Evolutionary conservation across 2,888 invertebrate species (phyloP), one percentile per base, ranked within the genome.

Genomic region (Odiellus spinosus): DNA sequence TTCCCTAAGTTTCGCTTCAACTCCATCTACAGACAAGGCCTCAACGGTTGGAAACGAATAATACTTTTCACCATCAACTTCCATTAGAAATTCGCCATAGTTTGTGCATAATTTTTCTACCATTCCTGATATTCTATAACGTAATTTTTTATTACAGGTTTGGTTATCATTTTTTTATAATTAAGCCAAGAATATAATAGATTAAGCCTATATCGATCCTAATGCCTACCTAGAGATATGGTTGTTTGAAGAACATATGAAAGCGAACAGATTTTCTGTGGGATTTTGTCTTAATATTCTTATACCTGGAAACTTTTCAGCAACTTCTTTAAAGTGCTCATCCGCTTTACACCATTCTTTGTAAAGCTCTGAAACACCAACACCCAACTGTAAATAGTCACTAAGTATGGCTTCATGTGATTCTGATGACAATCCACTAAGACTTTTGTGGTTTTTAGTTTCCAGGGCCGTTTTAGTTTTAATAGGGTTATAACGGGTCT

Each of bases 161-260:
- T 34, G 34, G n/a, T n/a, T 34, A 12, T 11, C n/a, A 34, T 34
- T 34, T 12, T 34, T n/a, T 1, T 12, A 34, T 12, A 34, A n/a
- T 34, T 12, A 11, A 12, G 11, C 1, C 34, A 1, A 34, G n/a
- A n/a, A 12, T 34, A n/a, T 34, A 34, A 42, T 68, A 36, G 32
- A 45, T 8, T 6, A 45, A 15, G 15, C 44, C 8, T 42, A n/a
- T n/a, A n/a, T n/a, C n/a, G n/a, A n/a, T n/a, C 14, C 8, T 14
- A 12, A 46, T 47, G 11, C 12, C 21, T 45, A 84, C 85, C 85
- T 76, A 53, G 76, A 73, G 57, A 96, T 93, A 63, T 96, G 82
- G 67, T 98, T 98, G 64, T 96, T 96, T 50, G 93, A 86, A 45
- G 95, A 95, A 65, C 95, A 96, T 59, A 96, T 91, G 64, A 96